Evolutionary conservation across 2,888 invertebrate genomes (phyloP).

Genomic region (Agapostemon virescens): DNA sequence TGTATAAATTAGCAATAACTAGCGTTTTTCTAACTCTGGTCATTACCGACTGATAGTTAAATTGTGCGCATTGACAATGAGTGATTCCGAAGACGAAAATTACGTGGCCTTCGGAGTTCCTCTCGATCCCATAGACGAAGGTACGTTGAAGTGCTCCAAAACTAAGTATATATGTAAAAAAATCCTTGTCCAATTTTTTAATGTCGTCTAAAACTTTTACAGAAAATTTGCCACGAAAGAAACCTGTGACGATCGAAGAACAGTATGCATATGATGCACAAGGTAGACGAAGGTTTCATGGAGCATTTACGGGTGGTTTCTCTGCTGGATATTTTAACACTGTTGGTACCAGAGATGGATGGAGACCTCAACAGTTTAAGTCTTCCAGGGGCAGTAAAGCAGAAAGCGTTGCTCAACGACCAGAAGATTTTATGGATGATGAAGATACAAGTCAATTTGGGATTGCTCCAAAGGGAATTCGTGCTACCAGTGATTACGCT

Average conservation of each 20-base stretch:
- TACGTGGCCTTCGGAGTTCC: slow-evolving; percentile 90
- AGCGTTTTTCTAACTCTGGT: neutral
- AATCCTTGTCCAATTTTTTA: neutral
- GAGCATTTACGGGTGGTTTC: slow-evolving; percentile 99
- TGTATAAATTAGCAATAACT: slow-evolving; percentile 6
- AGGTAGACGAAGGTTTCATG: slow-evolving; percentile 96
- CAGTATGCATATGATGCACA: slow-evolving; percentile 94
- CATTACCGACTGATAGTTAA: neutral
- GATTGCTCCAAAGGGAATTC: slow-evolving; percentile 93
- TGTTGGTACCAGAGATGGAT: slow-evolving; percentile 97
- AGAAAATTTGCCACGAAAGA: slow-evolving; percentile 91
- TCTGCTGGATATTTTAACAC: slow-evolving; percentile 99
- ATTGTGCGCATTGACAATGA: slow-evolving; percentile 67
- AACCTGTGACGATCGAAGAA: slow-evolving; percentile 90
- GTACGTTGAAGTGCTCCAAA: slow-evolving; percentile 74
- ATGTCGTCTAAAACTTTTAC: slow-evolving; percentile 20
- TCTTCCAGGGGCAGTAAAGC: slow-evolving; percentile 91
- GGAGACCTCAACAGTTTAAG: slow-evolving; percentile 94
- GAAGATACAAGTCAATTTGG: slow-evolving; percentile 97
- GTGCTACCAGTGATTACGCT: slow-evolving; percentile 90
- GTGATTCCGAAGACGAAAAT: slow-evolving; percentile 83
- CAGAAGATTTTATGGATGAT: slow-evolving; percentile 99
- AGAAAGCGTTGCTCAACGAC: slow-evolving; percentile 83
- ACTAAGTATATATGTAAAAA: neutral
- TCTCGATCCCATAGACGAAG: slow-evolving; percentile 91